These are phyloP conservation scores for Leucoraja erinaceus DNA, from an alignment of 2,113 vertebrate species.

Conservation along the genomic window DNA sequence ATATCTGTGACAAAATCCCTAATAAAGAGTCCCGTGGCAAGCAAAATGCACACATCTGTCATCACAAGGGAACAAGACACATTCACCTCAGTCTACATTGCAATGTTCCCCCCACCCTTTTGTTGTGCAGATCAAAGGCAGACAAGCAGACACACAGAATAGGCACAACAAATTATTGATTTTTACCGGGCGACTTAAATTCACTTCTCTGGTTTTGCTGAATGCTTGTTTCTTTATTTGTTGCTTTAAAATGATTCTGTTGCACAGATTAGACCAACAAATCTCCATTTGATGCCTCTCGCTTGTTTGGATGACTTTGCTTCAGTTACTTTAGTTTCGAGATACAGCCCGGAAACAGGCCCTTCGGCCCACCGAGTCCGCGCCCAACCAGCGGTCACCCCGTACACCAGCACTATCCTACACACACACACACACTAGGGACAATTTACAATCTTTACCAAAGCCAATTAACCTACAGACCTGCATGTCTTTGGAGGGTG, in stretches of 20 bases:
- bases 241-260: not conserved
- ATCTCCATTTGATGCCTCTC: not conserved
- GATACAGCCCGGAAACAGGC: too few relatives aligned
- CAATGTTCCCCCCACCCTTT: not conserved
- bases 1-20: not conserved
- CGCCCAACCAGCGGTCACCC: too few relatives aligned
- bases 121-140: constrained; percentile 21
- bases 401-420: too few relatives aligned
- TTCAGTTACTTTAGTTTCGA: too few relatives aligned
- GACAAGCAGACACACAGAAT: not conserved
- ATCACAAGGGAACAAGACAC: not conserved
- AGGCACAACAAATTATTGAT: constrained; percentile 27
- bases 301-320: not conserved
- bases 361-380: too few relatives aligned
- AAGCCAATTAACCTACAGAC: too few relatives aligned
- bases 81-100: not conserved
- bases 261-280: not conserved
- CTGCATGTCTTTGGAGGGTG: too few relatives aligned
- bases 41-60: not conserved
- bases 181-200: constrained; percentile 10
- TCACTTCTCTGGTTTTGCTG: not conserved
- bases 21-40: not conserved
- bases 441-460: too few relatives aligned
- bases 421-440: too few relatives aligned
- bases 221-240: not conserved